Evolutionary conservation across 1,140 invertebrate species (phyloP).

Genomic region (Neotoxoptera formosana): DNA sequence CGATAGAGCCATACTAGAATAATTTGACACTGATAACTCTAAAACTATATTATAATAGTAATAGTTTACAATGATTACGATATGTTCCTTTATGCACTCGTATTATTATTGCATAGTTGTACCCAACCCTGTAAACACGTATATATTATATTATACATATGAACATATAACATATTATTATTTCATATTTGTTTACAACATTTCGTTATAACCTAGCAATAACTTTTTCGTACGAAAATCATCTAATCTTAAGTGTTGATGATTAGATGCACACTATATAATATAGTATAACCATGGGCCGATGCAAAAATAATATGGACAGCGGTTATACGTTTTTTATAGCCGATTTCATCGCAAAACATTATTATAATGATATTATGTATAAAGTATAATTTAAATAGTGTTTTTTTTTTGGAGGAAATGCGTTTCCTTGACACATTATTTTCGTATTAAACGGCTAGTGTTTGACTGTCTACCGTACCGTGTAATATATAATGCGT

Average conservation of each 20-base stretch:
- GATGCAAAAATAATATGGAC: too few species aligned
- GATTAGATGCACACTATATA: neutral
- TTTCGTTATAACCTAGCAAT: neutral
- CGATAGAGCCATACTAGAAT: neutral
- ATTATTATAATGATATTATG: neutral
- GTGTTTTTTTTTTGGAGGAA: neutral
- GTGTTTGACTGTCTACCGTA: neutral
- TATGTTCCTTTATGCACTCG: neutral
- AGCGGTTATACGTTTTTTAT: neutral
- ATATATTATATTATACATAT: neutral
- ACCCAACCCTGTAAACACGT: neutral
- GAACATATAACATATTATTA: too few species aligned
- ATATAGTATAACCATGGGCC: too few species aligned
- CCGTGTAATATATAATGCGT: neutral
- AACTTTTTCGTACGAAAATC: neutral
- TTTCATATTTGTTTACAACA: neutral
- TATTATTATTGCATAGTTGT: neutral
- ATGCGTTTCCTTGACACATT: constrained; percentile 38
- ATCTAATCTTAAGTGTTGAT: neutral
- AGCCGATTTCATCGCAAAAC: neutral
- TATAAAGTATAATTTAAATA: neutral
- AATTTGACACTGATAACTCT: neutral
- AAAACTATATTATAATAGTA: neutral
- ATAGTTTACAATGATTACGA: neutral
- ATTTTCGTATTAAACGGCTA: constrained; percentile 27